A percentile compares a stretch with the other conserved stretches of the same genome.
phyloP scores from a whole-genome alignment of 2,797 vertebrate species.

The Enteromius radiatus region DNA sequence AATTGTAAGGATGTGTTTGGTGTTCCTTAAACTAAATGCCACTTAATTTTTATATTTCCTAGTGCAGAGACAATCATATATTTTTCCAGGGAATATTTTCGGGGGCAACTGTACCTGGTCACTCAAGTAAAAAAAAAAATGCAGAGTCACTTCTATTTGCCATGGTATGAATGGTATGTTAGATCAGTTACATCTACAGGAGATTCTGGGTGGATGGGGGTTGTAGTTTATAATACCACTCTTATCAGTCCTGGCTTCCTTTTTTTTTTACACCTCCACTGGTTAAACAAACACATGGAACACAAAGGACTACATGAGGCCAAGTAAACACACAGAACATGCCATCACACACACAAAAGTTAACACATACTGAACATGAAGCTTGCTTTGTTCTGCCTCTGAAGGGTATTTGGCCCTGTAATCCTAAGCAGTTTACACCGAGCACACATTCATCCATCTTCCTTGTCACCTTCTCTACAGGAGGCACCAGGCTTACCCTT shows the following conservation, averaged over 20 bases:
- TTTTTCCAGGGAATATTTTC: neutral
- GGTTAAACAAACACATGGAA: slow-evolving; percentile 45
- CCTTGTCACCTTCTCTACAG: slow-evolving; percentile 70
- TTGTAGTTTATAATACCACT: slow-evolving; percentile 47
- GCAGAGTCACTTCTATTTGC: neutral
- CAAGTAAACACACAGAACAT: slow-evolving; percentile 48
- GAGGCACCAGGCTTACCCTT: slow-evolving; percentile 69
- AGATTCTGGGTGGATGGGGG: slow-evolving; percentile 37
- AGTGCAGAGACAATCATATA: neutral
- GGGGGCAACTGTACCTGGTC: neutral
- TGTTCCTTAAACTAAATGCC: neutral
- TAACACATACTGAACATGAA: slow-evolving; percentile 23
- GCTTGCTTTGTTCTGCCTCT: slow-evolving; percentile 34
- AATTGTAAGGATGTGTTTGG: neutral
- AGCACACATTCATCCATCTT: slow-evolving; percentile 72
- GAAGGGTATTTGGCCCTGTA: slow-evolving; percentile 55
- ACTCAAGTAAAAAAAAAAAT: neutral
- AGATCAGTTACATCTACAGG: slow-evolving; percentile 29
- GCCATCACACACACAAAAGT: slow-evolving; percentile 32
- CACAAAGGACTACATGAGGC: slow-evolving; percentile 44
- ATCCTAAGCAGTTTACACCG: slow-evolving; percentile 68
- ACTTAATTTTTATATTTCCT: neutral
- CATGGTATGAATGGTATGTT: neutral
- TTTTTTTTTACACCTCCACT: slow-evolving; percentile 42
- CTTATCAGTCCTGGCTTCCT: slow-evolving; percentile 54